Evolutionary conservation across 1,140 invertebrate genomes (phyloP), one percentile per base, ranked within the genome.

Genomic region (Oncopeltus fasciatus): DNA sequence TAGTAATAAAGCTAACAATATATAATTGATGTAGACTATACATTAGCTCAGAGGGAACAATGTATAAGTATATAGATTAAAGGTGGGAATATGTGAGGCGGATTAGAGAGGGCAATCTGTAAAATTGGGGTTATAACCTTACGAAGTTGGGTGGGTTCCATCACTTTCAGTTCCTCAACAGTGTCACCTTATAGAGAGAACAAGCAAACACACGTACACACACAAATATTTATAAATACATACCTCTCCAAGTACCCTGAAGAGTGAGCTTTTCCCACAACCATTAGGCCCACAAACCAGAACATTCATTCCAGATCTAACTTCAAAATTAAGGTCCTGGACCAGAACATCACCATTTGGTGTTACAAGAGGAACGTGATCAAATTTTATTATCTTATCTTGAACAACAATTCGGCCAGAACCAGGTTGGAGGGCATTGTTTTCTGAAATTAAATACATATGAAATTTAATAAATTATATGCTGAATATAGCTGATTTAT

Each of bases 261-360:
- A 97, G 61, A 96, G 77, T 3, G 90, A 95, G 65, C 90, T 95
- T 77, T 98, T 98, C 51, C 94, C 95, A 76, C 95, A 96, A 1
- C 95, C 95, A 73, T 99, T 99, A 16, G 95, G 95, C 0, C 95
- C 95, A 76, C 92, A 96, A 0, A 98, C 90, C 3, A 98, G 74
- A 0, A 98, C 94, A 77, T 98, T 98, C 75, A 89, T 89, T 27
- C 95, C 95, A 0, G 94, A 95, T 75, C 83, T 84, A 8, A 95
- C 92, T 81, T 95, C 90, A 70, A 98, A 95, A 53, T 80, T 83
- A 2, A 98, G 75, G 69, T 93, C 90, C 68, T 86, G 81, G 12
- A 98, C 82, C 20, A 99, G 80, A 20, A 98, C 78, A 75, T 99
- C 95, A 11, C 95, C 95, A 74, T 98, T 98, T 3, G 95, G 96